phyloP scores from a whole-genome alignment of 2,888 invertebrate species.

The Nudaria mundana region DNA sequence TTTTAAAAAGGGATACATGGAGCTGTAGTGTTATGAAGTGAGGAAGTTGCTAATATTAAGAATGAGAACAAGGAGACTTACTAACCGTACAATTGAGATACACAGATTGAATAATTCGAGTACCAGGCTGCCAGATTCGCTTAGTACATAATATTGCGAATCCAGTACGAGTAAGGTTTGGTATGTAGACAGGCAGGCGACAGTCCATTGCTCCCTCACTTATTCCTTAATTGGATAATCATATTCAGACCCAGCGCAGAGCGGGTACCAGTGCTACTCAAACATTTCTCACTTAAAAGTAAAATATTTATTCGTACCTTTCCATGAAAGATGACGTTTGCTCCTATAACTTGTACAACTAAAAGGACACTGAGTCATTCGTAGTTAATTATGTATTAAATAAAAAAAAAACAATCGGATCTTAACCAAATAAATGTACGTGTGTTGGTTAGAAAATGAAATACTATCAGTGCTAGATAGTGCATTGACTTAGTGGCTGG shows the following conservation, averaged over 20 bases:
- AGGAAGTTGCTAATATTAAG: neutral
- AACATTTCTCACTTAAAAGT: no score
- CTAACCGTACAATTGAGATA: slow-evolving; percentile 8
- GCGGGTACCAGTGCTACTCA: slow-evolving; percentile 24
- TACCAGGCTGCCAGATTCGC: slow-evolving; percentile 13
- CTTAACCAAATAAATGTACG: no score
- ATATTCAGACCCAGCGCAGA: slow-evolving; percentile 28
- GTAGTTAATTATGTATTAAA: no score
- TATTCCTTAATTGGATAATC: slow-evolving; percentile 53
- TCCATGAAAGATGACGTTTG: no score
- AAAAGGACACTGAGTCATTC: no score
- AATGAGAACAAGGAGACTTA: neutral
- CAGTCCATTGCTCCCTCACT: slow-evolving; percentile 36
- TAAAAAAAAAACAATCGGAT: no score
- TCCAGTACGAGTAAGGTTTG: slow-evolving; percentile 11
- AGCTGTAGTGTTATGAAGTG: slow-evolving; percentile 16
- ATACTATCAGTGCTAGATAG: slow-evolving; percentile 10
- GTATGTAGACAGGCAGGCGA: slow-evolving; percentile 14
- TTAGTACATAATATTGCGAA: slow-evolving; percentile 10
- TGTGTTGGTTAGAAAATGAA: no score
- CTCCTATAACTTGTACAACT: no score
- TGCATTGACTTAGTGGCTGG: slow-evolving; percentile 1
- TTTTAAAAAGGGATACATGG: slow-evolving; percentile 16
- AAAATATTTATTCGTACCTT: no score
- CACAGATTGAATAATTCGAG: slow-evolving; percentile 22